A percentile compares a stretch with the other conserved stretches of the same genome.
phyloP scores from a whole-genome alignment of 1,140 invertebrate genomes.

The Macrocentrus cingulum region DNA sequence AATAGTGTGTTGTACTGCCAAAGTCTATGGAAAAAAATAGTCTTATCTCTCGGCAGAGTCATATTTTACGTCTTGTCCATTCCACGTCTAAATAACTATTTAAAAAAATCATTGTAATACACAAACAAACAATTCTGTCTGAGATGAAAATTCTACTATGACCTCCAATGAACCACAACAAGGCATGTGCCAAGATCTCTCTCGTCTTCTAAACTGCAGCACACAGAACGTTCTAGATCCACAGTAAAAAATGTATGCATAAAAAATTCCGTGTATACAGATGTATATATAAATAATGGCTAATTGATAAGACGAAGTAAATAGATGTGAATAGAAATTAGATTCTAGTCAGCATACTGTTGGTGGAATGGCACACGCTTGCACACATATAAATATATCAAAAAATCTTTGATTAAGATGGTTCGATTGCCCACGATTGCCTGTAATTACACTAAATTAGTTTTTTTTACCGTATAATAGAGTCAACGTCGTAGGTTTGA shows the following conservation, averaged over 20 bases:
- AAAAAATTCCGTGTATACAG: conserved; percentile 24
- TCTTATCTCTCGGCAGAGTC: too few species aligned
- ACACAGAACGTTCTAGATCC: conserved; percentile 3
- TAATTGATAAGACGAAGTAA: conserved; percentile 29
- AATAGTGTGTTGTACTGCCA: too few species aligned
- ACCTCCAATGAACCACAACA: neutral
- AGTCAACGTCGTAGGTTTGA: too few species aligned
- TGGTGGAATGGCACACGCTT: conserved; percentile 39
- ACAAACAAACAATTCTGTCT: neutral
- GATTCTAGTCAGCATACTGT: conserved; percentile 50
- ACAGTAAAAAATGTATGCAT: conserved; percentile 1
- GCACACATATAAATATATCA: neutral
- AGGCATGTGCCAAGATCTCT: neutral
- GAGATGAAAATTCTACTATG: neutral
- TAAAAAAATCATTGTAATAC: neutral
- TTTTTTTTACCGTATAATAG: too few species aligned
- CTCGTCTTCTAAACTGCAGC: neutral
- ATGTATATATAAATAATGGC: conserved; percentile 36
- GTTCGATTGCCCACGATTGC: neutral
- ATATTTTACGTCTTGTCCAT: too few species aligned
- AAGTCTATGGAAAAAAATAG: too few species aligned
- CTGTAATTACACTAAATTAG: neutral
- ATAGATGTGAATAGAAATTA: conserved; percentile 45
- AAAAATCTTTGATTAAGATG: conserved; percentile 5
- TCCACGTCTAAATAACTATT: neutral